Evolutionary conservation across 2,888 invertebrate genomes (phyloP), one percentile per base, ranked within the genome.

Genomic region (Lithosia quadra): DNA sequence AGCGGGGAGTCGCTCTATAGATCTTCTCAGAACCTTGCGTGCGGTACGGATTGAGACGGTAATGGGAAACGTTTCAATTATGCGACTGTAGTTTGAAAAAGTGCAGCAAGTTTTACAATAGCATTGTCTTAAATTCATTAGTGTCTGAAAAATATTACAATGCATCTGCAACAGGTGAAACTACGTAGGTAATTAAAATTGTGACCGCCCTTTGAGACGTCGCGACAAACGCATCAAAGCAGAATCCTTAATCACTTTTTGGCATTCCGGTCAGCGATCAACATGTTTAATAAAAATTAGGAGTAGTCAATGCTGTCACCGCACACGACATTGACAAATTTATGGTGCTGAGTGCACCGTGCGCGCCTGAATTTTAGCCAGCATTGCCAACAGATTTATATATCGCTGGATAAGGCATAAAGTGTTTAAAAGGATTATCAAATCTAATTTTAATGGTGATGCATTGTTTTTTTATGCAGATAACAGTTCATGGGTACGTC

Each of bases 11-110:
- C 91, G 74, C 83, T 86, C 87, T 90, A 89, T 91, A 88, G 86
- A 86, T 90, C 84, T 94, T 94, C 94, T 88, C 80, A 89, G 94
- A 94, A 94, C 79, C 87, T 88, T 85, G 91, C 87, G 92, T 92
- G 93, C 87, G 93, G 91, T 88, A 86, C 73, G 81, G 85, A 91
- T 92, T 89, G 88, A 90, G 91, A 90, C 86, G 86, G 87, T 89
- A 89, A 86, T 85, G 84, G 84, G 79, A 84, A 82, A 91, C 85
- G 80, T 87, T 90, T 93, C 89, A 92, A 92, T 92, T 91, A 90
- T 86, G 77, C 82, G 28, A 83, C 72, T 73, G 74, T 72, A 68
- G 65, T 34, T 66, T 69, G 66, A 62, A 61, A 72, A 69, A 68
- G 55, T 34, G 60, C 57, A 62, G 43, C 55, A 7, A 66, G 43